Evolutionary conservation across 2,113 vertebrate species (phyloP).

Genomic region (Rallus limicola): DNA sequence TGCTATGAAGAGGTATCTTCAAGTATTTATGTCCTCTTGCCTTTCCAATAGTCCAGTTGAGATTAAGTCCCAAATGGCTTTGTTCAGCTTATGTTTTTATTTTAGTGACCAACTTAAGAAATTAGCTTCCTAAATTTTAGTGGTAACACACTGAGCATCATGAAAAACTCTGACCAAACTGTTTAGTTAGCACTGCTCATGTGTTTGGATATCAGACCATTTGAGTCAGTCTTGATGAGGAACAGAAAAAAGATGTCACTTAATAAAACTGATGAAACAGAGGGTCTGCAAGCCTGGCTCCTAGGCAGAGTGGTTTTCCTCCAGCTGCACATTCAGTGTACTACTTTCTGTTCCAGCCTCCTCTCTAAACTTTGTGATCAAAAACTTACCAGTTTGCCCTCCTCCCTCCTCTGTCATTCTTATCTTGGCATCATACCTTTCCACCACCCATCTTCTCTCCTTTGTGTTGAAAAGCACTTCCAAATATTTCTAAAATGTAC

Average conservation of each 20-base stretch:
- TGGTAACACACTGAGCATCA: not conserved
- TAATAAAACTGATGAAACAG: not conserved
- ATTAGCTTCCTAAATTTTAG: not conserved
- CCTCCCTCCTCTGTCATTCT: not conserved
- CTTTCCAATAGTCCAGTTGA: not conserved
- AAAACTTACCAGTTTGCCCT: not conserved
- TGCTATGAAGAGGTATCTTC: not conserved
- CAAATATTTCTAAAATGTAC: not conserved
- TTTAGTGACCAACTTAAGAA: not conserved
- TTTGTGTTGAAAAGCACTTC: not conserved
- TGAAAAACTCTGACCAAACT: not conserved
- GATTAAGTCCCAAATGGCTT: not conserved
- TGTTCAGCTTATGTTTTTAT: not conserved
- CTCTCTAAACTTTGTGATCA: not conserved
- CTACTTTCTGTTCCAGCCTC: not conserved
- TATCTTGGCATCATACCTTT: not conserved
- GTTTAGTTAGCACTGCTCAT: not conserved
- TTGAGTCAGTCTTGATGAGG: not conserved
- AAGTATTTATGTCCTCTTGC: not conserved
- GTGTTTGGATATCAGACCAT: not conserved
- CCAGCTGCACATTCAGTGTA: fast-evolving
- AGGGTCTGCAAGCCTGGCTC: no score
- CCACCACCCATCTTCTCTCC: not conserved
- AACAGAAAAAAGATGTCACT: not conserved
- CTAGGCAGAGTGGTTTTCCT: not conserved